Evolutionary conservation across 2,797 vertebrate genomes (phyloP), one percentile per base, ranked within the genome.

Genomic region (Neosilurus hyrtlii): DNA sequence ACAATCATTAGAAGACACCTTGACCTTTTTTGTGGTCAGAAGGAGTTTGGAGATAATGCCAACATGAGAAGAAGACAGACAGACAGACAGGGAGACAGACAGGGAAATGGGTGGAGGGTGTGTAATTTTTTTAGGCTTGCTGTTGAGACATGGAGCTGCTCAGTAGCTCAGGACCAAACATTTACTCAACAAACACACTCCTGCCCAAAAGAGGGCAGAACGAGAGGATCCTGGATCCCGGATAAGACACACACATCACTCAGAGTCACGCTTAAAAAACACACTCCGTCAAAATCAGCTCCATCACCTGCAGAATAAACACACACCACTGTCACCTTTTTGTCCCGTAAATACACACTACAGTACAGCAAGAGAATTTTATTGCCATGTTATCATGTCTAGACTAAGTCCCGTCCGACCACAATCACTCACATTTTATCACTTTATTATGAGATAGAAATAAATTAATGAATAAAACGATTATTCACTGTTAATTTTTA

Each of bases 121-220:
- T 59, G 79, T 63, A 52, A 24, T 54, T 62, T 57, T 84, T 82
- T 71, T 61, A 26, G 73, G 26, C 61, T 73, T 77, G 76, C 63
- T 84, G 68, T 59, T 73, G 70, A 86, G 81, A 80, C 75, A 77
- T 52, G 56, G 75, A 51, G 74, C 70, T 75, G 74, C 82, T 43
- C 87, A 63, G 30, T 35, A 76, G 83, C 85, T 79, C 86, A 86
- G 83, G 83, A 83, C 82, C 70, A 89, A 89, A 89, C 88, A 87
- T 88, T 87, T 87, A 85, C 88, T 84, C 78, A 85, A 81, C 79
- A 88, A 88, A 88, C 83, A 79, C 30, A 49, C 37, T 35, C 61
- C 68, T 66, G 49, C 83, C 76, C 82, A 81, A 76, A 73, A 86
- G 56, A 81, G 51, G 81, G 57, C 73, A 74, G 37, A 72, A 57